Evolutionary conservation across 2,113 vertebrate genomes (phyloP).

Genomic region (Himantopus leucocephalus): DNA sequence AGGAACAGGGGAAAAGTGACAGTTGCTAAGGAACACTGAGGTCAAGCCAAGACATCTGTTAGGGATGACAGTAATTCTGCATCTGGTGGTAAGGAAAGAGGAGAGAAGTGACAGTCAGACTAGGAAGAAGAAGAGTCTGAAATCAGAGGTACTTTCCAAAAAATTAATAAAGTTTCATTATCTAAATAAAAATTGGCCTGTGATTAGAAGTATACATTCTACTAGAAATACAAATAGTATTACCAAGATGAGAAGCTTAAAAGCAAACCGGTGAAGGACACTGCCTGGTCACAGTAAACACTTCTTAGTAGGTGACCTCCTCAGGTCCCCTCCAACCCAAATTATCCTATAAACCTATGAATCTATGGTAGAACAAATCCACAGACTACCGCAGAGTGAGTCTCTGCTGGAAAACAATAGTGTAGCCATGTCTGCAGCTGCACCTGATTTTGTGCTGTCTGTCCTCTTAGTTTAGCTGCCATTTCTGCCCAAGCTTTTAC

Average conservation of each 20-base stretch:
- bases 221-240: not conserved
- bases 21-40: slow-evolving; percentile 45
- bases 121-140: slow-evolving; percentile 49
- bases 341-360: not conserved
- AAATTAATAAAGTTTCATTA: slow-evolving; percentile 44
- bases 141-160: slow-evolving; percentile 64
- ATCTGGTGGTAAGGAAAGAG: slow-evolving; percentile 50
- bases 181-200: slow-evolving; percentile 38
- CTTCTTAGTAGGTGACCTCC: not conserved
- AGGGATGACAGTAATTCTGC: slow-evolving; percentile 53
- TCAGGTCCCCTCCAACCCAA: not conserved
- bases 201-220: not conserved
- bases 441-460: not conserved
- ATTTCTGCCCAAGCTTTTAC: not conserved
- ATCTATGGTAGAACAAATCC: not conserved
- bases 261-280: not conserved
- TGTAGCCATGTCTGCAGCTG: not conserved
- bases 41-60: slow-evolving; percentile 49
- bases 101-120: slow-evolving; percentile 46
- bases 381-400: not conserved
- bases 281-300: not conserved
- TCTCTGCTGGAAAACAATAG: not conserved
- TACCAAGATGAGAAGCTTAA: not conserved
- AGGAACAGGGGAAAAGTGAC: slow-evolving; percentile 1
- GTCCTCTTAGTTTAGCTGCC: not conserved